These are phyloP conservation scores for Drosophila rellima DNA, from an alignment of 2,888 invertebrate species.

Conservation along the genomic window DNA sequence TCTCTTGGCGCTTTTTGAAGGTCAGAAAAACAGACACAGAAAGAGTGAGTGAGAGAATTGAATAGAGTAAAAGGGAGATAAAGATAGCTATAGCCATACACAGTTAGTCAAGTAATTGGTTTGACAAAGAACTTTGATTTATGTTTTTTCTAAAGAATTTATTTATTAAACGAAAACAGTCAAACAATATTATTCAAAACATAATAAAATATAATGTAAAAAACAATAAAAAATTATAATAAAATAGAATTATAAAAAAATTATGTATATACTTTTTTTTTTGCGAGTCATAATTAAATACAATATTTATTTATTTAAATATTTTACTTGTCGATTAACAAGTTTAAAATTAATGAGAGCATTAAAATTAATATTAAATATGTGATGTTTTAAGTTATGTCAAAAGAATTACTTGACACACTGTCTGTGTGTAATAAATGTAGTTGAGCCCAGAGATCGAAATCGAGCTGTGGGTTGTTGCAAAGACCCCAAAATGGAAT, in stretches of 20 bases:
- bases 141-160: no score
- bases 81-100: neutral
- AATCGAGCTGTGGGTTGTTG: conserved; percentile 6
- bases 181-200: no score
- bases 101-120: neutral
- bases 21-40: conserved; percentile 33
- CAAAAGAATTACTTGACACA: neutral
- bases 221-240: no score
- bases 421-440: conserved; percentile 6
- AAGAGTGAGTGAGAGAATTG: neutral
- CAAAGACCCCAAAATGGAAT: conserved; percentile 7
- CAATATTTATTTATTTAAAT: no score
- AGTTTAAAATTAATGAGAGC: no score
- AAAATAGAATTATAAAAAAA: no score
- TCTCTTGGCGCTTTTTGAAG: conserved; percentile 49
- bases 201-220: no score
- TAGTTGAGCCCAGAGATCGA: conserved; percentile 6
- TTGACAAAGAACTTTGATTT: neutral
- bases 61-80: neutral
- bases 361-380: neutral
- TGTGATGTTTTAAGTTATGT: neutral
- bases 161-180: no score
- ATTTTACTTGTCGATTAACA: no score
- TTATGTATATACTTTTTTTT: no score
- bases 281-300: no score